These are phyloP conservation scores for Clinocottus analis DNA, from an alignment of 2,113 vertebrate species.

Conservation along the genomic window DNA sequence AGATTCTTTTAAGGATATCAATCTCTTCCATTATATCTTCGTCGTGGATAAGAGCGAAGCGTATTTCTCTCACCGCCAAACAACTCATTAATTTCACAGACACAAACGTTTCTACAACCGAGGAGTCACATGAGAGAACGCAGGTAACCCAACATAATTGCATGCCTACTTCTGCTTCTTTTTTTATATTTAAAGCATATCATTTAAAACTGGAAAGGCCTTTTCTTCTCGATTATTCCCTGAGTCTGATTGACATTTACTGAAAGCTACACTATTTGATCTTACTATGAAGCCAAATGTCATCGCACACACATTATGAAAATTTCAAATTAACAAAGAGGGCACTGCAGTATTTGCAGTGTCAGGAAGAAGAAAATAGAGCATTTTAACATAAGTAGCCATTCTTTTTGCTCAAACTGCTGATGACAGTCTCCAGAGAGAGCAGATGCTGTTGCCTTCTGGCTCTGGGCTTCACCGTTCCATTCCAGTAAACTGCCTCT, in stretches of 20 bases:
- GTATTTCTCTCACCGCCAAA: conserved; percentile 64
- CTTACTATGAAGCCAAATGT: conserved; percentile 64
- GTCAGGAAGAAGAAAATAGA: conserved; percentile 32
- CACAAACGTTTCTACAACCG: conserved; percentile 63
- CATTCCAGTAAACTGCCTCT: conserved; percentile 70
- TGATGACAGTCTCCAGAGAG: conserved; percentile 77
- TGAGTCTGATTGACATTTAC: conserved; percentile 68
- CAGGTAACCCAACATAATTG: conserved; percentile 28
- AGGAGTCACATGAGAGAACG: conserved; percentile 50
- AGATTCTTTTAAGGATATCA: conserved; percentile 77
- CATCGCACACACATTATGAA: conserved; percentile 58
- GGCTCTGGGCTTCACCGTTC: conserved; percentile 72
- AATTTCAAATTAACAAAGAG: conserved; percentile 65
- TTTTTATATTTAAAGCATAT: conserved; percentile 35
- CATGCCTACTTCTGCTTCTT: conserved; percentile 16
- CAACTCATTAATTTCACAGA: conserved; percentile 74
- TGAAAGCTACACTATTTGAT: conserved; percentile 66
- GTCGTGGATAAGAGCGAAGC: conserved; percentile 66
- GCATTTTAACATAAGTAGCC: conserved; percentile 64
- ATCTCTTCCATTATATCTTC: conserved; percentile 74
- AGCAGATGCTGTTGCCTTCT: conserved; percentile 80
- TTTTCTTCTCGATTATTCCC: conserved; percentile 56
- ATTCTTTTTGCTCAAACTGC: conserved; percentile 72
- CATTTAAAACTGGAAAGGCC: conserved; percentile 42
- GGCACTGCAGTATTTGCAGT: conserved; percentile 36